A percentile compares a stretch with the other conserved stretches of the same genome.
Conservation (phyloP, 2,797 vertebrate genomes). For the Bucorvus abyssinicus region DNA sequence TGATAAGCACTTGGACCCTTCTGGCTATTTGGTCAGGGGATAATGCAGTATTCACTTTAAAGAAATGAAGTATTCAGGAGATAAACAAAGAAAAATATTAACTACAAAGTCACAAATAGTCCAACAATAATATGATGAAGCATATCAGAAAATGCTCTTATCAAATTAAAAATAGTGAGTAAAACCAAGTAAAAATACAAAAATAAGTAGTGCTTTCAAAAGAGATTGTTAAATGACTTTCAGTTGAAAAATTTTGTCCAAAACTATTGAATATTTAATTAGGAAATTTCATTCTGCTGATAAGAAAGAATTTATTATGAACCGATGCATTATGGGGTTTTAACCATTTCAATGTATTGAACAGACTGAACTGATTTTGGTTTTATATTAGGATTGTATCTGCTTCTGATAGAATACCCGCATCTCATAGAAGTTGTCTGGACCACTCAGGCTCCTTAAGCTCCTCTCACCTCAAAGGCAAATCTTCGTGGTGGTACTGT, state of each 20-base stretch:
- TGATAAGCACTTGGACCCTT: background rate
- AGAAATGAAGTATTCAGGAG: background rate
- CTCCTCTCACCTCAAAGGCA: background rate
- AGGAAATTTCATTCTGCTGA: conserved; percentile 5
- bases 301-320: background rate
- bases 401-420: background rate
- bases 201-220: background rate
- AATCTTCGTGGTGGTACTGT: background rate
- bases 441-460: background rate
- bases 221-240: background rate
- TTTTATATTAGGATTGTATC: background rate
- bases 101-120: background rate
- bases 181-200: background rate
- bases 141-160: background rate
- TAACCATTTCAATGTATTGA: background rate
- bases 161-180: background rate
- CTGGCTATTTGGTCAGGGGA: background rate
- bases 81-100: background rate
- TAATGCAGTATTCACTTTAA: background rate
- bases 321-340: background rate
- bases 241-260: background rate
- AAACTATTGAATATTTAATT: background rate
- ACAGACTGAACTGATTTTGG: background rate
- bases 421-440: background rate
- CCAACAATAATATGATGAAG: background rate